Evolutionary conservation across 2,797 vertebrate genomes (phyloP).

Genomic region (Pseudopleuronectes americanus): DNA sequence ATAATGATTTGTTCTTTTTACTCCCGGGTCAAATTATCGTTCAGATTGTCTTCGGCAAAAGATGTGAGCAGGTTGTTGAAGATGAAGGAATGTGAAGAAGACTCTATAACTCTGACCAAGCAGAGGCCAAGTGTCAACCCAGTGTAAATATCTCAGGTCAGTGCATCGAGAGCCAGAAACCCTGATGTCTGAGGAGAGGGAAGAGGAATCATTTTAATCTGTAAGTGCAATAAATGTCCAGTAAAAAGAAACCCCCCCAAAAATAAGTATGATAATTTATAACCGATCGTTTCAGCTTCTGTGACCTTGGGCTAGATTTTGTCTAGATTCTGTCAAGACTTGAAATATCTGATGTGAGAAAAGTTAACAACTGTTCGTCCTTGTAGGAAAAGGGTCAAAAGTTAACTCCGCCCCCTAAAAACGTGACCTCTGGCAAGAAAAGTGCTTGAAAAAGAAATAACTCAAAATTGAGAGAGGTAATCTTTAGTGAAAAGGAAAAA

Average conservation of each 20-base stretch:
- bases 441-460: no score
- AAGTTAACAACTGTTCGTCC: no score
- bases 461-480: no score
- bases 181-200: not conserved
- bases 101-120: constrained; percentile 5
- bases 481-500: no score
- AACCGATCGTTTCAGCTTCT: no score
- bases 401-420: no score
- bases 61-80: not conserved
- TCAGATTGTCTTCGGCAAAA: not conserved
- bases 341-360: no score
- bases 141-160: constrained; percentile 23
- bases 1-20: not conserved
- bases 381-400: no score
- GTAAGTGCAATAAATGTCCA: not conserved
- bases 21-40: not conserved
- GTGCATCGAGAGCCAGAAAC: not conserved
- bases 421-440: no score
- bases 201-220: no score
- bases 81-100: constrained; percentile 15
- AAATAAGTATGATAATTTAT: not conserved
- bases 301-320: no score
- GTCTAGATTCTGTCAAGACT: no score
- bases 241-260: not conserved
- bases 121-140: constrained; percentile 46